Conservation (phyloP, 2,888 invertebrate species). For the Drosophila borborema region DNA sequence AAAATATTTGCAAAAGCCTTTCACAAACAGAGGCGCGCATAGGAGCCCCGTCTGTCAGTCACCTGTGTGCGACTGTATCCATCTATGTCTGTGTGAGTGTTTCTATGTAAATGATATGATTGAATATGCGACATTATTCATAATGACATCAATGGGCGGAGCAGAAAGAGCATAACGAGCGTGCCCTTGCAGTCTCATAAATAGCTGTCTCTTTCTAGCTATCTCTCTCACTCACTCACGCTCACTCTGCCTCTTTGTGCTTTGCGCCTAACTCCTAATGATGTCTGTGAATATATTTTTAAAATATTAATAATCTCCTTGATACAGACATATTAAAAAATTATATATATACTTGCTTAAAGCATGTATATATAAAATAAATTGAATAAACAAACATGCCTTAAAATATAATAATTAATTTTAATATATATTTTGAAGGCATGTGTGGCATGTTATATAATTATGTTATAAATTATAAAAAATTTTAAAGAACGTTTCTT, state of each 20-base stretch:
- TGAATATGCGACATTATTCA: constrained; percentile 48
- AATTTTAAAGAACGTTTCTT: no score
- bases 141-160: constrained; percentile 14
- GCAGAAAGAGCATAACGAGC: not conserved
- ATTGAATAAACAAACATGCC: no score
- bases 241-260: not conserved
- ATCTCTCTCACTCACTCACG: no score
- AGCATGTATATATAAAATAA: not conserved
- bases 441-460: no score
- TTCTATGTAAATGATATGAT: constrained; percentile 51
- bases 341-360: not conserved
- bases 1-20: constrained; percentile 29
- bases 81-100: constrained; percentile 5
- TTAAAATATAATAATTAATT: no score
- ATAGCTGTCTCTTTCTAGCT: no score
- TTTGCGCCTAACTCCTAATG: not conserved
- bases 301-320: not conserved
- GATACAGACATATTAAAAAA: not conserved
- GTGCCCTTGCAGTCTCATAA: not conserved
- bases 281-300: not conserved
- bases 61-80: not conserved
- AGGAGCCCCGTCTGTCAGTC: constrained; percentile 36
- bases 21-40: constrained; percentile 10
- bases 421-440: no score
- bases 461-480: no score